Conservation (phyloP, 2,888 invertebrate species). For the Ophion obscuratus region DNA sequence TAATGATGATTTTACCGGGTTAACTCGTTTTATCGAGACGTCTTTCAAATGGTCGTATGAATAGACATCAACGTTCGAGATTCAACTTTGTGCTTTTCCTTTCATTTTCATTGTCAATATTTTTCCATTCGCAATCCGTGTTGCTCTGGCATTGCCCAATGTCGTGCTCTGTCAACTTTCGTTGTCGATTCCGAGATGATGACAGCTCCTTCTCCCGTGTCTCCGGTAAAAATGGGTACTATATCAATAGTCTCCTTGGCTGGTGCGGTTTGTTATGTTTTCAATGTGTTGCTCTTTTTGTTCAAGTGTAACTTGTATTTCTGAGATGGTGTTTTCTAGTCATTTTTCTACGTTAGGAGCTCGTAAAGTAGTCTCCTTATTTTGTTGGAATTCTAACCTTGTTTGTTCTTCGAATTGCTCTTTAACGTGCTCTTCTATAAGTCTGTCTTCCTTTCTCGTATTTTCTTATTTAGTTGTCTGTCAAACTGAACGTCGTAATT, state of each 20-base stretch:
- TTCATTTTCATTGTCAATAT: slow-evolving; percentile 52
- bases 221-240: slow-evolving; percentile 48
- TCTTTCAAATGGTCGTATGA: slow-evolving; percentile 48
- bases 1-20: slow-evolving; percentile 46
- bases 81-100: slow-evolving; percentile 48
- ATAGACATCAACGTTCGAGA: slow-evolving; percentile 40
- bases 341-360: too few species aligned
- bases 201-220: slow-evolving; percentile 37
- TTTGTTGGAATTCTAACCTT: too few species aligned
- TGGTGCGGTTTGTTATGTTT: slow-evolving; percentile 39
- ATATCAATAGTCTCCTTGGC: slow-evolving; percentile 52
- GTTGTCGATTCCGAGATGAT: slow-evolving; percentile 49
- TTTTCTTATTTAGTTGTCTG: too few species aligned
- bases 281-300: too few species aligned
- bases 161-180: slow-evolving; percentile 49
- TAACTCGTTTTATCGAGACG: slow-evolving; percentile 37
- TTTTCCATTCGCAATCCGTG: slow-evolving; percentile 43
- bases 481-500: too few species aligned
- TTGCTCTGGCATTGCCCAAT: slow-evolving; percentile 38
- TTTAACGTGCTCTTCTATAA: too few species aligned
- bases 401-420: too few species aligned
- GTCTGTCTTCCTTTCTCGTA: too few species aligned
- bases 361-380: too few species aligned
- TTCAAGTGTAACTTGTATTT: too few species aligned
- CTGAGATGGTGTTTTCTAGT: too few species aligned